Percentiles rank a stretch among this genome's conserved stretches.
Evolutionary conservation across 92 coral and sea anemone species (phyloP).

Genomic region (Paramuricea clavata): DNA sequence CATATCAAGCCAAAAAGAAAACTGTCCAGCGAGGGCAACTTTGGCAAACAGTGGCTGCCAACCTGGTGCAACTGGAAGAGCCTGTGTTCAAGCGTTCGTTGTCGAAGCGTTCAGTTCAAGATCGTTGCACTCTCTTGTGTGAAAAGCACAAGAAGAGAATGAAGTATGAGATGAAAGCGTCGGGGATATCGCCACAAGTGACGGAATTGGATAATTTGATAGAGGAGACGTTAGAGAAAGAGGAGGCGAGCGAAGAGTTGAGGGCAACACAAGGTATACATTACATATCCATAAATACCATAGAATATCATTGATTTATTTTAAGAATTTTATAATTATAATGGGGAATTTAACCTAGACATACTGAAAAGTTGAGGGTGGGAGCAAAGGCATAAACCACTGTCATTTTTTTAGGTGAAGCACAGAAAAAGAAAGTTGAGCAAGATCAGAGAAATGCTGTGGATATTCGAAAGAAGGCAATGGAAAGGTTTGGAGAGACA

Average conservation of each 20-base stretch:
- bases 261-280: too few species aligned
- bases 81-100: background rate
- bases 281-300: too few species aligned
- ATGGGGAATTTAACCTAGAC: background rate
- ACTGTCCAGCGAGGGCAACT: background rate
- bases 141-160: too few species aligned
- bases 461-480: slow-evolving; percentile 15
- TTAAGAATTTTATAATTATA: too few species aligned
- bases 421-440: background rate
- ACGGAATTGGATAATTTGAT: slow-evolving; percentile 6
- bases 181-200: background rate
- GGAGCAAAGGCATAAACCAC: background rate
- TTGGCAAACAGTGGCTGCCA: background rate
- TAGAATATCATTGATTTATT: too few species aligned
- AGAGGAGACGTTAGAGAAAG: slow-evolving; percentile 1
- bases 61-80: too few species aligned
- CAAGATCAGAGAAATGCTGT: too few species aligned
- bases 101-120: slow-evolving; percentile 10
- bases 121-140: too few species aligned
- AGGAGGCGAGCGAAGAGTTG: slow-evolving; percentile 20
- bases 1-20: too few species aligned
- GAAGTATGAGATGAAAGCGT: background rate
- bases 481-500: slow-evolving; percentile 14
- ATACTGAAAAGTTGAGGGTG: too few species aligned
- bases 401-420: background rate